Evolutionary conservation across 2,113 vertebrate genomes (phyloP).

Genomic region (Kobus ellipsiprymnus): DNA sequence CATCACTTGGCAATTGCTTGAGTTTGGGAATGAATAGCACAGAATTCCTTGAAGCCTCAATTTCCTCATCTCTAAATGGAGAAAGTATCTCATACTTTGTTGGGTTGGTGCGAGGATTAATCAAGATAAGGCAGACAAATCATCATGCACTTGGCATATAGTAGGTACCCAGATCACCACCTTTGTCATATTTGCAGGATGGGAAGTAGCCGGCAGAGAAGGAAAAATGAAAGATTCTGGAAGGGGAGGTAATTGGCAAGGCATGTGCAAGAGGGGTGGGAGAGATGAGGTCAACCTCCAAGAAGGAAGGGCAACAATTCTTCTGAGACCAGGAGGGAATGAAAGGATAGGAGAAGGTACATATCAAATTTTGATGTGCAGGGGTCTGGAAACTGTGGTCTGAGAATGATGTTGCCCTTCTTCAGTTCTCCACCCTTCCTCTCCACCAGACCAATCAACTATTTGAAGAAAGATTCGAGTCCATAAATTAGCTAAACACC

Average conservation of each 20-base stretch:
- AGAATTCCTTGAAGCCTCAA: neutral
- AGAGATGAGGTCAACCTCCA: neutral
- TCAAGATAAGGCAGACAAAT: neutral
- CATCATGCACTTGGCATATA: neutral
- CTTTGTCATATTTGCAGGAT: neutral
- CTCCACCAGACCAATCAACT: neutral
- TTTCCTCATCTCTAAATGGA: neutral
- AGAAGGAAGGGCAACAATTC: neutral
- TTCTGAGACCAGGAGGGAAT: neutral
- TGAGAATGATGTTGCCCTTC: neutral
- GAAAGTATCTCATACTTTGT: neutral
- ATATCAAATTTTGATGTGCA: neutral
- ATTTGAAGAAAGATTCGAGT: neutral
- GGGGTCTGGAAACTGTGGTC: neutral
- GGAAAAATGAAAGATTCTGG: neutral
- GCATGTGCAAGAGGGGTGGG: neutral
- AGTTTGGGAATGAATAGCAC: neutral
- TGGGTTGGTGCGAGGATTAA: neutral
- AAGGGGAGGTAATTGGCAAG: neutral
- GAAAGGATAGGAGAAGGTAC: neutral
- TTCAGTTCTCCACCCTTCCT: neutral
- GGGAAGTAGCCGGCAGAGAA: neutral
- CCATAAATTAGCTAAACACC: neutral
- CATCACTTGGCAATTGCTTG: neutral
- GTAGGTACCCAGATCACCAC: neutral